phyloP scores from a whole-genome alignment of 2,888 invertebrate species.

The Mayetiola destructor region DNA sequence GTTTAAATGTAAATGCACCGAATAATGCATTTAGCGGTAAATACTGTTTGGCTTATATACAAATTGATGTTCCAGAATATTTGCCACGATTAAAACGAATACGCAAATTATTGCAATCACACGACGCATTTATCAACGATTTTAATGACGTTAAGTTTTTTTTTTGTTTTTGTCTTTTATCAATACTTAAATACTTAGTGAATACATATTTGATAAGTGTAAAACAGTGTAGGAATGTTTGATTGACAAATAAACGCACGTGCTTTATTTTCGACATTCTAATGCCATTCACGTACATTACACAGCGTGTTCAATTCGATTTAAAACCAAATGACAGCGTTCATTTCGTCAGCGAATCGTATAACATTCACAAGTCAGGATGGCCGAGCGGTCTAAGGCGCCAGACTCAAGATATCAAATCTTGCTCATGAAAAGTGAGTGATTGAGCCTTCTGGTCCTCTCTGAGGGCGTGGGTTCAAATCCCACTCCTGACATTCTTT shows the following conservation, averaged over 20 bases:
- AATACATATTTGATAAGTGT: too few species aligned
- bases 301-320: too few species aligned
- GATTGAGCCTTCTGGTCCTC: conserved; percentile 21
- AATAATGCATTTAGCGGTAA: conserved; percentile 42
- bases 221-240: too few species aligned
- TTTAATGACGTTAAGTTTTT: conserved; percentile 41
- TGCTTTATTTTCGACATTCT: too few species aligned
- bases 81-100: conserved; percentile 29
- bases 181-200: too few species aligned
- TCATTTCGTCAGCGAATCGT: not conserved
- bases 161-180: too few species aligned
- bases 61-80: conserved; percentile 40
- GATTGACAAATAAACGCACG: too few species aligned
- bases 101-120: conserved; percentile 40
- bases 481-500: conserved; percentile 20
- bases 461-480: conserved; percentile 21
- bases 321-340: too few species aligned
- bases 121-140: conserved; percentile 44
- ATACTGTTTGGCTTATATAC: conserved; percentile 50
- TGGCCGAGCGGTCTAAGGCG: conserved; percentile 20
- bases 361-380: conserved; percentile 17
- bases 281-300: too few species aligned
- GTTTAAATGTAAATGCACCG: conserved; percentile 32
- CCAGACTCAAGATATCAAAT: conserved; percentile 19
- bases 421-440: conserved; percentile 17